Evolutionary conservation across 2,113 vertebrate genomes (phyloP).

Genomic region (Rattus rattus): DNA sequence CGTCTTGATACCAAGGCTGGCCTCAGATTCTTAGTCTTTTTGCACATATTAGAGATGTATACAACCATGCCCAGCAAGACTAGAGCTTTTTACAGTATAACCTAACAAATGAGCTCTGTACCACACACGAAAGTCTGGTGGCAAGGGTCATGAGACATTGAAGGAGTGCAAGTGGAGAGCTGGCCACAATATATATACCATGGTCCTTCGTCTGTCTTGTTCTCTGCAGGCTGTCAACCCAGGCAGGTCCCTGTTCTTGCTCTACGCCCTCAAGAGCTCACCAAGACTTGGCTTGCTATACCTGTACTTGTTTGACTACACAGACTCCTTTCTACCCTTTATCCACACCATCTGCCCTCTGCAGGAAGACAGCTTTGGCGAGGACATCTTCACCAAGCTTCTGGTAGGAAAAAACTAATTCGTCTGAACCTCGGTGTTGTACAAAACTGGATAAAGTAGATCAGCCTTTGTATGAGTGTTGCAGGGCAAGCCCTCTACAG

Average conservation of each 20-base stretch:
- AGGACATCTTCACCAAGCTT: slow-evolving; percentile 86
- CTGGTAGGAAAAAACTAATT: slow-evolving; percentile 83
- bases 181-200: not conserved
- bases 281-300: slow-evolving; percentile 95
- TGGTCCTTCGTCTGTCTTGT: slow-evolving; percentile 3
- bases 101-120: not conserved
- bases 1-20: not conserved
- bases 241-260: slow-evolving; percentile 94
- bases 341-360: slow-evolving; percentile 93
- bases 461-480: not conserved
- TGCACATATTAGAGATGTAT: not conserved
- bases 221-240: slow-evolving; percentile 90
- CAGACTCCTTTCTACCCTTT: slow-evolving; percentile 95
- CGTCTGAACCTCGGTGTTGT: fast-evolving
- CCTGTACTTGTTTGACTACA: slow-evolving; percentile 95
- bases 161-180: not conserved
- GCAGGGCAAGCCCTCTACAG: not conserved
- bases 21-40: not conserved
- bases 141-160: not conserved
- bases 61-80: not conserved
- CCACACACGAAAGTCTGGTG: not conserved
- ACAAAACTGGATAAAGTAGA: not conserved
- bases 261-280: slow-evolving; percentile 94
- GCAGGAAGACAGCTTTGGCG: slow-evolving; percentile 82
- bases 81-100: not conserved